Evolutionary conservation across 2,797 vertebrate genomes (phyloP), one percentile per base, ranked within the genome.

Genomic region (Coregonus ussuriensis): DNA sequence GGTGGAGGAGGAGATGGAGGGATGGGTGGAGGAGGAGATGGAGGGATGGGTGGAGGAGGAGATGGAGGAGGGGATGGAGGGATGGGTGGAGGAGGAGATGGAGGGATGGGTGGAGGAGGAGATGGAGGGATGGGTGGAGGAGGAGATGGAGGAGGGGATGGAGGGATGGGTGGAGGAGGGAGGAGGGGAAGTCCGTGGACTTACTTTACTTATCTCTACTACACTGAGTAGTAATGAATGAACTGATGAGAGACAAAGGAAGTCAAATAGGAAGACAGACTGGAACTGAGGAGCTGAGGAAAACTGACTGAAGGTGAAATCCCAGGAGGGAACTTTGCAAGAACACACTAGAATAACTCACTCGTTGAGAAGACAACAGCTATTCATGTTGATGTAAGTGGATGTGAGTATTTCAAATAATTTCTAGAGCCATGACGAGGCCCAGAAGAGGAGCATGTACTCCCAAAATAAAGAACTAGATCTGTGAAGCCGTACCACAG

Each of bases 401-500:
- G 59, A 11, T 25, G n/a, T 54, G 6, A 18, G 6, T 21, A 11
- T 62, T 62, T 21, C 7, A 11, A 47, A 47, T 47, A 0, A 47
- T 47, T 47, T 47, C 11, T 47, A 62, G 25, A 25, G 21, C n/a
- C 59, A 47, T 62, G 6, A 21, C 9, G n/a, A 62, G 5, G 25
- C 25, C 25, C 25, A 25, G 25, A 25, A 25, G 25, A 16, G 18
- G 53, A 33, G 31, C 3, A 33, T 2, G 31, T 33, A 3, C 31
- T 1, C 31, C 25, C 25, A 25, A 33, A 1, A 1, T 33, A 33
- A 33, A 33, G 31, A 33, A 33, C 31, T 33, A 33, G 31, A 33
- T 65, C 68, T 6, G 14, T 18, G 51, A 0, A 31, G 62, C 83
- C 97, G 91, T 90, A 99, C 98, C 96, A 99, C 25, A 25, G 25